These are phyloP conservation scores for Dysmachus trigonus DNA, from an alignment of 2,888 invertebrate species.

Conservation along the genomic window DNA sequence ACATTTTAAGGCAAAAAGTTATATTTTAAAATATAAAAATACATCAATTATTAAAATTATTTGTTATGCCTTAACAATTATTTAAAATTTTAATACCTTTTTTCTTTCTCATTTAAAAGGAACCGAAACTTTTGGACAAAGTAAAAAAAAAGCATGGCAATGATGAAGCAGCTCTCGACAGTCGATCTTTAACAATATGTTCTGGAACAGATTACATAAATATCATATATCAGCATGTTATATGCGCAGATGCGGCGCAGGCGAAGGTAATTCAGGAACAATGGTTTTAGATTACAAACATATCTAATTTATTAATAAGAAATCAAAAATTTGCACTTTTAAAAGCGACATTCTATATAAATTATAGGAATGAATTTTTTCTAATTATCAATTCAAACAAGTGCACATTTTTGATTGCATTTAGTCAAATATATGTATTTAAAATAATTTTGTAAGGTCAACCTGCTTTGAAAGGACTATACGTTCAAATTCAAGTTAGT, in stretches of 20 bases:
- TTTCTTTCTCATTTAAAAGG: slow-evolving; percentile 66
- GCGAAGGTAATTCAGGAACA: slow-evolving; percentile 79
- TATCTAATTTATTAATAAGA: no score
- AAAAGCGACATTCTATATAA: no score
- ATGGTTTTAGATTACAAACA: no score
- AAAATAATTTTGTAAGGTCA: no score
- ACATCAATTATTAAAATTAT: no score
- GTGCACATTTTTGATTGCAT: no score
- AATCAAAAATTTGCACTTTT: not conserved
- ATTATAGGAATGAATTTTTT: no score
- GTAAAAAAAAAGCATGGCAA: slow-evolving; percentile 83
- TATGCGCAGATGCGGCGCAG: slow-evolving; percentile 90
- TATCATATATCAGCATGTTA: slow-evolving; percentile 96
- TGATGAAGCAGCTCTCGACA: slow-evolving; percentile 75
- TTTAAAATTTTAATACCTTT: not conserved
- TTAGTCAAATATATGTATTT: no score
- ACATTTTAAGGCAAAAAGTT: not conserved
- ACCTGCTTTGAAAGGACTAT: no score
- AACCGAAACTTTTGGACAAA: slow-evolving; percentile 80
- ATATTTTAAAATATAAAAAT: no score
- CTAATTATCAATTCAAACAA: no score
- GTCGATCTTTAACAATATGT: slow-evolving; percentile 95
- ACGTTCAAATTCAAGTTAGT: no score
- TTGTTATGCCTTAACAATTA: not conserved
- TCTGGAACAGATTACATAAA: slow-evolving; percentile 99